Evolutionary conservation across 2,888 invertebrate species (phyloP).

Genomic region (Hirtodrosophila histrioides): DNA sequence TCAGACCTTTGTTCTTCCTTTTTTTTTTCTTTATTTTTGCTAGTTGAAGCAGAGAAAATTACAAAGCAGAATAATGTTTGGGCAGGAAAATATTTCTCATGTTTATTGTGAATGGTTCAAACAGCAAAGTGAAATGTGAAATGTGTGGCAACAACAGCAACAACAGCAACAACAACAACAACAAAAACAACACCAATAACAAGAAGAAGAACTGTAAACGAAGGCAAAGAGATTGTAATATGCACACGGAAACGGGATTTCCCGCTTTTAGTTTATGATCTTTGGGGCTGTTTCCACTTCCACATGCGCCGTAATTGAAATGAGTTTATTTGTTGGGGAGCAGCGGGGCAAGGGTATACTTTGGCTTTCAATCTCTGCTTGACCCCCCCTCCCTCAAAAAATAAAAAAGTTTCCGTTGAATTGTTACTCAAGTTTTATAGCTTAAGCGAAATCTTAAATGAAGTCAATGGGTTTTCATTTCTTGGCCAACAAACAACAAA

Average conservation of each 20-base stretch:
- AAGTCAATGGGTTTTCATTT: slow-evolving; percentile 26
- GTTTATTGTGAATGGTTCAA: slow-evolving; percentile 34
- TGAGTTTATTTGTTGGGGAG: slow-evolving; percentile 28
- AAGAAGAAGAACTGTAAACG: neutral
- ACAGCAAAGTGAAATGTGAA: slow-evolving; percentile 21
- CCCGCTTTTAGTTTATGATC: slow-evolving; percentile 47
- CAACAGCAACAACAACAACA: slow-evolving; percentile 6
- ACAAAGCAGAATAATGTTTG: slow-evolving; percentile 52
- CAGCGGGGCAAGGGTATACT: slow-evolving; percentile 3
- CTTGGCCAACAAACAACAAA: no score
- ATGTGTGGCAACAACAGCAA: slow-evolving; percentile 5
- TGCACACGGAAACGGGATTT: slow-evolving; percentile 53
- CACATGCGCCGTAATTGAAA: slow-evolving; percentile 52
- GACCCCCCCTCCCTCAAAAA: no score
- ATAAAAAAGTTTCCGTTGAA: slow-evolving; percentile 10
- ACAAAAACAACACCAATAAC: neutral
- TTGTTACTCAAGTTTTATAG: slow-evolving; percentile 29
- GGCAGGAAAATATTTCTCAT: slow-evolving; percentile 42
- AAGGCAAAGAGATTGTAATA: slow-evolving; percentile 21
- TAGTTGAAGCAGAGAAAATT: slow-evolving; percentile 35
- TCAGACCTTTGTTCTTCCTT: slow-evolving; percentile 17
- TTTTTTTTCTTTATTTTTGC: slow-evolving; percentile 20
- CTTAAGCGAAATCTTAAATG: slow-evolving; percentile 28
- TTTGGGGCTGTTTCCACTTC: slow-evolving; percentile 26
- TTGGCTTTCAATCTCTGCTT: slow-evolving; percentile 3